Conservation (phyloP, 2,113 vertebrate genomes). For the Tapirus terrestris region DNA sequence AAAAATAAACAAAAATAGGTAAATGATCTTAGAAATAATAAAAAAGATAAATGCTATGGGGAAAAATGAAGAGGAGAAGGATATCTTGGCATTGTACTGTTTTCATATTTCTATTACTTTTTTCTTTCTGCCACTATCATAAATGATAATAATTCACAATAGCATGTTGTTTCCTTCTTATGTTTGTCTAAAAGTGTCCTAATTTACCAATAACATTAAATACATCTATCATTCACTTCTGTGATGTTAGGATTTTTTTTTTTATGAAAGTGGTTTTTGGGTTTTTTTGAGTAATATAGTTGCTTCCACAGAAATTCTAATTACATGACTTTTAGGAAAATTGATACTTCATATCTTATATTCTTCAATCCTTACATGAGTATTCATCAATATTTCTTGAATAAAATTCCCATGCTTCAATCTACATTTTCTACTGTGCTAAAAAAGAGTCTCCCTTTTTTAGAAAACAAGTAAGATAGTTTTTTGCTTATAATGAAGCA, state of each 20-base stretch:
- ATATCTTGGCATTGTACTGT: background rate
- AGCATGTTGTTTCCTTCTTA: background rate
- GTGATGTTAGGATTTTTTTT: background rate
- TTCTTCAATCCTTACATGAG: background rate
- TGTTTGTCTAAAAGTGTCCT: background rate
- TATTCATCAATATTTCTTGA: constrained; percentile 20
- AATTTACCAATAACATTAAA: background rate
- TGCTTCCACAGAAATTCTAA: background rate
- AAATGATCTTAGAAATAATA: constrained; percentile 2
- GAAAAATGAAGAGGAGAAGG: background rate
- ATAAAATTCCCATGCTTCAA: background rate
- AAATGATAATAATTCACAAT: background rate
- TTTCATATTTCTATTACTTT: background rate
- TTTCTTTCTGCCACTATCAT: background rate
- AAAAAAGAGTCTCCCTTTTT: background rate
- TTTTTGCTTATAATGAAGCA: background rate
- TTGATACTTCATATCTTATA: constrained; percentile 22
- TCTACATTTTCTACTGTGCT: background rate
- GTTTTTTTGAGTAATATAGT: background rate
- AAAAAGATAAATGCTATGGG: background rate
- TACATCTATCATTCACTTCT: background rate
- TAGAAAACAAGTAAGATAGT: background rate
- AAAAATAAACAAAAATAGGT: background rate
- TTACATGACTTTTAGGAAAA: background rate
- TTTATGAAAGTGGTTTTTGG: background rate